Evolutionary conservation across 2,888 invertebrate species (phyloP).

Genomic region (Neoaliturus tenellus): DNA sequence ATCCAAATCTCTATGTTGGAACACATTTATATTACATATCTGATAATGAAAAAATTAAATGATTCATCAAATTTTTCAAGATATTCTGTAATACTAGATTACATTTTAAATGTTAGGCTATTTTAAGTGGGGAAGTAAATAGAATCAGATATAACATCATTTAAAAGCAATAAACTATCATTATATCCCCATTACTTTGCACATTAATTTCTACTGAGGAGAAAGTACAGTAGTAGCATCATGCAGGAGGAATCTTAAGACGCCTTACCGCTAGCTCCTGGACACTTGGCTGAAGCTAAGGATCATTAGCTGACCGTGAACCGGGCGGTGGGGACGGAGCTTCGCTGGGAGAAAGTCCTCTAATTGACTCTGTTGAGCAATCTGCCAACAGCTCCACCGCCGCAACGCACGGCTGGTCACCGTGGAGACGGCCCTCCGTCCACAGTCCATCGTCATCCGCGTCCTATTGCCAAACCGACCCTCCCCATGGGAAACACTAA

Average conservation of each 20-base stretch:
- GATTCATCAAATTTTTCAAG: too few relatives aligned
- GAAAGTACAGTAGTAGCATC: background rate
- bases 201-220: too few relatives aligned
- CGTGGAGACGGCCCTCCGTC: conserved; percentile 21
- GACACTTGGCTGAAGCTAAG: background rate
- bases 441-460: background rate
- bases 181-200: too few relatives aligned
- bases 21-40: too few relatives aligned
- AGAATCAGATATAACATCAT: too few relatives aligned
- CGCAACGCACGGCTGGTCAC: conserved; percentile 40
- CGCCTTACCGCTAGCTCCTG: background rate
- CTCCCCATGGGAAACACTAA: too few relatives aligned
- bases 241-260: background rate
- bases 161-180: too few relatives aligned
- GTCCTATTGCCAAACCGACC: conserved; percentile 17
- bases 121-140: too few relatives aligned
- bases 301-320: background rate
- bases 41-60: too few relatives aligned
- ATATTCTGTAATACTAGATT: too few relatives aligned
- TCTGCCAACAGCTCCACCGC: background rate
- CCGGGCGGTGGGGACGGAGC: background rate
- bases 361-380: conserved; percentile 43
- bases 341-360: background rate
- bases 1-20: too few relatives aligned
- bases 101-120: too few relatives aligned